Evolutionary conservation across 2,888 invertebrate genomes (phyloP), one percentile per base, ranked within the genome.

Genomic region (Trichopria drosophilae): DNA sequence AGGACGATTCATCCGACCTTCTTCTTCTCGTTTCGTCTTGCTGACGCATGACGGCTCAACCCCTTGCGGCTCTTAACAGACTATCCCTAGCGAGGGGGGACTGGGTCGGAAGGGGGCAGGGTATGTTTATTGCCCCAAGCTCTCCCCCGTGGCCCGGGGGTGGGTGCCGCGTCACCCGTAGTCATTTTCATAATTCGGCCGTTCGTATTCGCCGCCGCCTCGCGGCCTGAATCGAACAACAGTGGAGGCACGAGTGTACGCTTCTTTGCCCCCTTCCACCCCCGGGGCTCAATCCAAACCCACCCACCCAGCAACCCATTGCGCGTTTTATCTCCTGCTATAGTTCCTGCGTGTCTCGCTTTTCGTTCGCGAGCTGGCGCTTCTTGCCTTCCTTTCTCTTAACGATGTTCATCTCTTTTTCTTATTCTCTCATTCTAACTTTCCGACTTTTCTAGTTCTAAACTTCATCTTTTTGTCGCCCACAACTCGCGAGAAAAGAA

Each of bases 101-200:
- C 46, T 51, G 53, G 61, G 55, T 50, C 40, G 42, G 49, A 54
- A 40, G 55, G 50, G 59, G 56, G 59, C 59, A 54, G 62, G 66
- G 70, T 73, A 74, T 73, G 74, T 75, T 75, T 75, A 74, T 75
- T 72, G 72, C 74, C 69, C 61, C 64, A 63, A 73, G 73, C 73
- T 75, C 73, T 73, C 74, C 73, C 71, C 65, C 56, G 66, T 62
- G 59, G 65, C 29, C 29, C 61, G 65, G 68, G 72, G 72, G 71
- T 71, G 70, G 72, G 61, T 68, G 70, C 67, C 74, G 76, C 77
- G 76, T 77, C 77, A 76, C 76, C 74, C 70, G 66, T 75, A 67
- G 72, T 78, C 76, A 81, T 80, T 81, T 81, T 81, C 80, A 80
- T 81, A 81, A 81, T 80, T 80, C 75, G 76, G 78, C 78, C 79